Evolutionary conservation across 2,797 vertebrate species (phyloP), one percentile per base, ranked within the genome.

Genomic region (Phrynocephalus forsythii): DNA sequence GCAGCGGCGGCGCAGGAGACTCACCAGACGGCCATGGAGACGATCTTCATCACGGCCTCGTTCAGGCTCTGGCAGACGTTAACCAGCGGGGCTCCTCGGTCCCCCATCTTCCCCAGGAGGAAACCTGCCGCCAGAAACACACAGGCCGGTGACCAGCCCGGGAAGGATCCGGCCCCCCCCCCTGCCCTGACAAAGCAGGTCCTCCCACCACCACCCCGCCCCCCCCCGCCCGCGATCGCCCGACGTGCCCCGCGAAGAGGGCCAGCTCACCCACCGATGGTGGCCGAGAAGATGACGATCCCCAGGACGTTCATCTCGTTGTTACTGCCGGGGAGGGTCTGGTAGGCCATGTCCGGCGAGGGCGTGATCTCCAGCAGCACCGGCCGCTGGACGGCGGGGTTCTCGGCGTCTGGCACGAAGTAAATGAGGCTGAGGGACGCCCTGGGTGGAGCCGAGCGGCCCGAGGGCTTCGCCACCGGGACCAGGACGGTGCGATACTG

Each of bases 21-120:
- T 98, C 96, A 98, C 98, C 98, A 98, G 10, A 98, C 98, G 0
- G 98, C 98, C 50, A 98, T 97, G 0, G 98, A 98, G 91, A 98
- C 98, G 67, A 98, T 98, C 94, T 98, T 98, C 98, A 98, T 98
- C 1, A 98, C 98, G 0, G 98, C 98, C 92, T 98, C 98, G 0
- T 98, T 98, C 92, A 98, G 97, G 10, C 98, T 98, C 95, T 98
- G 98, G 94, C 98, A 98, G 15, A 98, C 97, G 3, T 97, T 98
- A 22, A 98, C 95, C 90, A 98, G 95, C 0, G 98, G 98, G 0
- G 95, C 90, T 79, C 98, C 98, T 77, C 98, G 96, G 84, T 98
- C 97, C 0, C 98, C 98, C 98, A 98, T 98, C 88, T 97, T 97
- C 6, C 98, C 98, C 92, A 98, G 92, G 84, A 98, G 93, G 48